Conservation (phyloP, 2,888 invertebrate species). For the Chymomyza amoena region DNA sequence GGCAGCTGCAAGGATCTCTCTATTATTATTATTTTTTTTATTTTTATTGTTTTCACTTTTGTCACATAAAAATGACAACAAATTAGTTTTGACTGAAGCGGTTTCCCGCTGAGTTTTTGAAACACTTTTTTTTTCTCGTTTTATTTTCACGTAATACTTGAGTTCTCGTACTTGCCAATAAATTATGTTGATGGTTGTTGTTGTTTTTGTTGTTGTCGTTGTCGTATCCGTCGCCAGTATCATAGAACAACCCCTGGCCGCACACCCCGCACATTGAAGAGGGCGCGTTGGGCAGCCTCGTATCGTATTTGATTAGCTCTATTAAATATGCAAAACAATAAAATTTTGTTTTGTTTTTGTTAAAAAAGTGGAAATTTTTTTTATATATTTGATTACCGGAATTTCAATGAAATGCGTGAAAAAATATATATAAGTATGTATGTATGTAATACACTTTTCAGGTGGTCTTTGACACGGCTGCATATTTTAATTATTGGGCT, state of each 20-base stretch:
- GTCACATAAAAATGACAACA: slow-evolving; percentile 72
- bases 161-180: slow-evolving; percentile 63
- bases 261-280: slow-evolving; percentile 38
- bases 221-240: slow-evolving; percentile 16
- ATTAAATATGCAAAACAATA: slow-evolving; percentile 71
- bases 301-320: slow-evolving; percentile 70
- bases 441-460: slow-evolving; percentile 14
- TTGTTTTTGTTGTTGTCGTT: slow-evolving; percentile 14
- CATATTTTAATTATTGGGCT: neutral
- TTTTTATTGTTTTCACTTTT: slow-evolving; percentile 69
- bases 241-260: slow-evolving; percentile 55
- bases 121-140: slow-evolving; percentile 45
- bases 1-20: slow-evolving; percentile 51
- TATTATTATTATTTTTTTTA: slow-evolving; percentile 12
- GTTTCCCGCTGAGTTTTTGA: slow-evolving; percentile 69
- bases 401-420: slow-evolving; percentile 57
- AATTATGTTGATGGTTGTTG: slow-evolving; percentile 56
- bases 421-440: slow-evolving; percentile 32
- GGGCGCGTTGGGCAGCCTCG: slow-evolving; percentile 35
- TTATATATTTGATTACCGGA: slow-evolving; percentile 41
- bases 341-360: slow-evolving; percentile 63
- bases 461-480: neutral
- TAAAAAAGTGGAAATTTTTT: slow-evolving; percentile 59
- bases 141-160: neutral
- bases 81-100: slow-evolving; percentile 68